Percentiles rank a stretch among this genome's conserved stretches.
Conservation (phyloP, 2,888 invertebrate species). For the Morinoia aosen region DNA sequence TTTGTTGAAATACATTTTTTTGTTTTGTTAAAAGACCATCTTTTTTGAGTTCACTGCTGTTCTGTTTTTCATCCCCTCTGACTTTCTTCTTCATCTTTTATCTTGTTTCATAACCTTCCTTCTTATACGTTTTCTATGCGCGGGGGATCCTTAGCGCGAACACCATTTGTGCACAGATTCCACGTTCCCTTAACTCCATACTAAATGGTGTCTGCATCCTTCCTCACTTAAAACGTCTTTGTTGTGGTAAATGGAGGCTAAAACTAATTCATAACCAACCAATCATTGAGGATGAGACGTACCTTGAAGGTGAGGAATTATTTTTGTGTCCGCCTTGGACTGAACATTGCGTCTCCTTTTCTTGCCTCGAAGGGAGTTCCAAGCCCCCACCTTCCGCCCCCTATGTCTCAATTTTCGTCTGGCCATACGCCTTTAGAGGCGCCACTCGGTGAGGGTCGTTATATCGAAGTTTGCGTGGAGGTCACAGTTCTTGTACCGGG, state of each 20-base stretch:
- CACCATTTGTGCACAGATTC: no score
- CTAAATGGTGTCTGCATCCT: not conserved
- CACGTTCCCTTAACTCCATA: not conserved
- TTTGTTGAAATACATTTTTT: no score
- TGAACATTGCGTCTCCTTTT: not conserved
- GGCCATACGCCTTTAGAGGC: constrained; percentile 8
- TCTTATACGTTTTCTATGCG: no score
- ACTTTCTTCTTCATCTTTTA: no score
- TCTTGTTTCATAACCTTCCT: no score
- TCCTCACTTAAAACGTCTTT: no score
- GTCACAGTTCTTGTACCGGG: constrained; percentile 30
- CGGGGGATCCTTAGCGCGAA: no score
- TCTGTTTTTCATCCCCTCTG: no score
- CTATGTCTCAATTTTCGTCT: constrained; percentile 6
- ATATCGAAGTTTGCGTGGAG: constrained; percentile 1
- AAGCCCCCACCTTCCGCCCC: not conserved
- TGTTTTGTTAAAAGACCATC: no score
- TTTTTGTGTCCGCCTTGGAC: not conserved
- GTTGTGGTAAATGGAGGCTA: no score
- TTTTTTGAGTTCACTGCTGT: no score
- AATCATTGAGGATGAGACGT: not conserved
- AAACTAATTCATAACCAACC: no score
- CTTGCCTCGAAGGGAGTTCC: not conserved
- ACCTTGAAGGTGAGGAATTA: not conserved
- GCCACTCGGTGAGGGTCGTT: not conserved